Percentiles rank a stretch among this genome's conserved stretches.
Evolutionary conservation across 2,113 vertebrate species (phyloP).

Genomic region (Thalassoma bifasciatum): DNA sequence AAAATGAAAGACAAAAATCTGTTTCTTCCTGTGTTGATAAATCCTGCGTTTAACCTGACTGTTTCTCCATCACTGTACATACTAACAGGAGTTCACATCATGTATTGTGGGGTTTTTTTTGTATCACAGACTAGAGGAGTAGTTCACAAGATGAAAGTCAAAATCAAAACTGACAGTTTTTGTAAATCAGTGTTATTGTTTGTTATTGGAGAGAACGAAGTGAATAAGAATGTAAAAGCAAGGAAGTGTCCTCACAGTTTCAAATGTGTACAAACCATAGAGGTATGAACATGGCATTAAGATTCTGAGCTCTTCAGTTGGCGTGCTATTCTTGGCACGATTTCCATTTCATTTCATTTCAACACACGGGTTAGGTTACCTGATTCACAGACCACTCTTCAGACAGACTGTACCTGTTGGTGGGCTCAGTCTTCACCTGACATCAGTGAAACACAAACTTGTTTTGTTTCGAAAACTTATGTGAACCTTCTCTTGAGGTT

Average conservation of each 20-base stretch:
- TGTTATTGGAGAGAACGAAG: conserved; percentile 3
- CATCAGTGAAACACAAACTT: background rate
- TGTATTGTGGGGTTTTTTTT: background rate
- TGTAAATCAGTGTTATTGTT: too few relatives aligned
- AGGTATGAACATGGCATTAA: background rate
- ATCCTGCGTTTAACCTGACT: background rate
- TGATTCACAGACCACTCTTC: background rate
- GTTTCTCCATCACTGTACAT: background rate
- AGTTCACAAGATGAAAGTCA: too few relatives aligned
- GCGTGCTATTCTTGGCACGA: background rate
- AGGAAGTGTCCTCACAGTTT: conserved; percentile 2
- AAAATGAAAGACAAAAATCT: background rate
- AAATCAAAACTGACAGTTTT: too few relatives aligned
- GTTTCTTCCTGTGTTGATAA: background rate
- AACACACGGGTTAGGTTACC: background rate
- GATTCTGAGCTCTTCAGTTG: background rate
- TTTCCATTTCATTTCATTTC: background rate
- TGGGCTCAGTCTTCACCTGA: background rate
- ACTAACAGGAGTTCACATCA: background rate
- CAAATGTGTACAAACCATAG: too few relatives aligned
- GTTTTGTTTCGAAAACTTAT: background rate
- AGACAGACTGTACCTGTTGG: background rate
- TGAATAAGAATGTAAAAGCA: conserved; percentile 15
- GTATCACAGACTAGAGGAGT: too few relatives aligned
- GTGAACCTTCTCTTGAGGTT: background rate